These are phyloP conservation scores for Datnioides undecimradiatus DNA, from an alignment of 2,113 vertebrate genomes.

Conservation along the genomic window DNA sequence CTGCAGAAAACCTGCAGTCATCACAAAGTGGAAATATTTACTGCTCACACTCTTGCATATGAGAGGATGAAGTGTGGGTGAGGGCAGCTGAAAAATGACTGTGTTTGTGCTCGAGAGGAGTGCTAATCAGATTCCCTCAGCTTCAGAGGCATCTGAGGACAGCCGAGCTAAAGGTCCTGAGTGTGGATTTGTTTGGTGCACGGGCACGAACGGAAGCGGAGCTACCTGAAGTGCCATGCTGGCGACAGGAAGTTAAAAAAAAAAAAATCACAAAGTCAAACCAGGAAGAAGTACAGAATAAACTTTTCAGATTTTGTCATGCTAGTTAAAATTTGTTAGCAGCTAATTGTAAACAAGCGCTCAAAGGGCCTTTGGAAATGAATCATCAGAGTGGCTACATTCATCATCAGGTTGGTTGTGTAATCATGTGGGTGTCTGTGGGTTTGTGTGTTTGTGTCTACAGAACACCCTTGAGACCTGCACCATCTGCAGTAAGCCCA, in stretches of 20 bases:
- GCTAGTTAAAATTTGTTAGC: conserved; percentile 9
- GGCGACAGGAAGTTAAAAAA: conserved; percentile 8
- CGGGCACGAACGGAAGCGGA: conserved; percentile 6
- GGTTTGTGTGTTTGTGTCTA: conserved; percentile 56
- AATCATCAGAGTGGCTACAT: conserved; percentile 29
- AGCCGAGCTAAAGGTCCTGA: conserved; percentile 44
- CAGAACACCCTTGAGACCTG: conserved; percentile 98
- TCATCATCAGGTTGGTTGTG: conserved; percentile 33
- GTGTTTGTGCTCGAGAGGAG: conserved; percentile 77
- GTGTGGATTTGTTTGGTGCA: conserved; percentile 52
- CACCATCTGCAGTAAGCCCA: conserved; percentile 94
- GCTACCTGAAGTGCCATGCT: conserved; percentile 20
- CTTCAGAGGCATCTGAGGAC: conserved; percentile 74
- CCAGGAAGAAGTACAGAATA: background rate
- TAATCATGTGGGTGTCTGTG: conserved; percentile 62
- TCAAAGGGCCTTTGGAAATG: conserved; percentile 18
- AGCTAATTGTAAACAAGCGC: conserved; percentile 37
- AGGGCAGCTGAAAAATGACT: conserved; percentile 77
- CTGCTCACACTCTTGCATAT: conserved; percentile 71
- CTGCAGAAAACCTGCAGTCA: conserved; percentile 83
- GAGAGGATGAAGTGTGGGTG: conserved; percentile 64
- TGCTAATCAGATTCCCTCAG: conserved; percentile 79
- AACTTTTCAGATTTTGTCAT: background rate
- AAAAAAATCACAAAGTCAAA: background rate
- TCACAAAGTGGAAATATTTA: conserved; percentile 87